Evolutionary conservation across 2,113 vertebrate species (phyloP).

Genomic region (Oryzias javanicus): DNA sequence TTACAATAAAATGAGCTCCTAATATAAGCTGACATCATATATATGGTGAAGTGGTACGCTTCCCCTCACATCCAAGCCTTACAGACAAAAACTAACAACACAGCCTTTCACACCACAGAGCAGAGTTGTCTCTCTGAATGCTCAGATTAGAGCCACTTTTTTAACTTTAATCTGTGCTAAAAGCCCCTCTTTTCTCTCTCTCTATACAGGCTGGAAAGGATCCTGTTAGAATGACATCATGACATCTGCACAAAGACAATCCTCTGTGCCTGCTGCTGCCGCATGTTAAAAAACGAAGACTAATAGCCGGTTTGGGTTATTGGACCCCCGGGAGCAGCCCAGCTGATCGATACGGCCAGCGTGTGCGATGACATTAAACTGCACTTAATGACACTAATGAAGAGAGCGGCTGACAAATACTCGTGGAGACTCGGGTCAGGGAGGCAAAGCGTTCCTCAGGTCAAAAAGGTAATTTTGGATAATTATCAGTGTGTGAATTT

Average conservation of each 20-base stretch:
- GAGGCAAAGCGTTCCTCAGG: constrained; percentile 8
- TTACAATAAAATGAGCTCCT: no score
- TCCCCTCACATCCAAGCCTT: no score
- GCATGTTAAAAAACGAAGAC: constrained; percentile 30
- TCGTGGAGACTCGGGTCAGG: constrained; percentile 26
- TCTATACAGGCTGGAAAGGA: constrained; percentile 7
- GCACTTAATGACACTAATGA: constrained; percentile 68
- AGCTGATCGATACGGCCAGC: constrained; percentile 54
- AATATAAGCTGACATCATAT: no score
- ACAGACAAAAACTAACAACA: no score
- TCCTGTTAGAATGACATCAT: constrained; percentile 58
- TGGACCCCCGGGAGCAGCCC: constrained; percentile 40
- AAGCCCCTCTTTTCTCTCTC: not conserved
- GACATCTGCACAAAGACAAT: constrained; percentile 56
- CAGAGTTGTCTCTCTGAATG: no score
- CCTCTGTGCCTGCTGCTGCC: constrained; percentile 25
- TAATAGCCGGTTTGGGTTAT: constrained; percentile 23
- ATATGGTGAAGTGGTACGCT: no score
- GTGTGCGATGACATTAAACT: constrained; percentile 63
- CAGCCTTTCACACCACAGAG: no score
- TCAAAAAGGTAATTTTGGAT: constrained; percentile 6
- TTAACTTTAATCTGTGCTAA: not conserved
- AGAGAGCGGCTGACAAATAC: constrained; percentile 58
- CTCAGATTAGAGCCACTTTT: no score
- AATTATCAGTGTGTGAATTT: no score